Evolutionary conservation across 2,113 vertebrate species (phyloP), one percentile per base, ranked within the genome.

Genomic region (Lipophrys pholis): DNA sequence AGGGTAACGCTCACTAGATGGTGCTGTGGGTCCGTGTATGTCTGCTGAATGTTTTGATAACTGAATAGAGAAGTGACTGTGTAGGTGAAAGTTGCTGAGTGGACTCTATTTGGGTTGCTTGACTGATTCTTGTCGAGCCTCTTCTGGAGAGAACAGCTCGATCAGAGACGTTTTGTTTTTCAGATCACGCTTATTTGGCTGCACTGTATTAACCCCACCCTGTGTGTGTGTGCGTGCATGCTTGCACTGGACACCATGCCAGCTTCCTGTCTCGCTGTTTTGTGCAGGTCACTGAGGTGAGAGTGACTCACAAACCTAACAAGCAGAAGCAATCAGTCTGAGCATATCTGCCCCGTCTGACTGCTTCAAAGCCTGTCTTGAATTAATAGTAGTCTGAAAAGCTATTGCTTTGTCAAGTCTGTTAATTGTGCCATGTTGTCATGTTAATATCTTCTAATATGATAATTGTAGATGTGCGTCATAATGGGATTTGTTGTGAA

Each of bases 1-100:
- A 12, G 39, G 39, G 48, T 30, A 62, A 39, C 69, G 60, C 11
- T 10, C 90, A 88, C 82, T 80, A 90, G 90, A 69, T 81, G 91
- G 89, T 40, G 82, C 89, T 86, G 67, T 82, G 21, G 78, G 39
- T 41, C 79, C 17, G 48, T 11, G 5, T 40, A 7, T 63, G 36
- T 46, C 5, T 54, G 35, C 5, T 39, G 8, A 57, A 61, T 3
- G 2, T 7, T 69, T n/a, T 9, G 8, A 10, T 53, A 40, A 51
- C 38, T 11, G 15, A 48, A 2, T 3, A 49, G 41, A 9, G 6
- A 7, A 30, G 21, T 4, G 8, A 46, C 8, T 0, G 1, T 36
- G 11, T n/a, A 40, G 30, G 5, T 61, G 0, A 39, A 8, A 55
- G 40, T 3, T 5, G 6, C 39, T 39, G 0, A 38, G 40, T 5